Conservation (phyloP, 2,113 vertebrate genomes). For the Cheilinus undulatus region DNA sequence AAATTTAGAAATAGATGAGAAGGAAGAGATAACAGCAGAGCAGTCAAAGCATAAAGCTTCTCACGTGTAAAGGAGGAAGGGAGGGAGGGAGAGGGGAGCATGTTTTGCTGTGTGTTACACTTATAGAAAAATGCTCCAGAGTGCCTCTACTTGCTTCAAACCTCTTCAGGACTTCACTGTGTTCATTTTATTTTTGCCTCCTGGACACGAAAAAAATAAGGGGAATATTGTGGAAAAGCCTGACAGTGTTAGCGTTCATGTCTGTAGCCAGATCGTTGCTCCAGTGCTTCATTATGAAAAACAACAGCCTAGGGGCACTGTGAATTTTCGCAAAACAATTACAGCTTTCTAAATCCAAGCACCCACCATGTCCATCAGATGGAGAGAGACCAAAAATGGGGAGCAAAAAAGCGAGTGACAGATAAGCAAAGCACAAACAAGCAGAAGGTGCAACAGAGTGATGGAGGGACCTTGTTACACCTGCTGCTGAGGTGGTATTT, state of each 20-base stretch:
- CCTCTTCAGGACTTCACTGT: slow-evolving; percentile 7
- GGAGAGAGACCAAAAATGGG: slow-evolving; percentile 26
- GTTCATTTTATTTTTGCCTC: slow-evolving; percentile 26
- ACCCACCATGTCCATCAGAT: slow-evolving; percentile 34
- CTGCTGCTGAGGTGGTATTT: slow-evolving; percentile 37
- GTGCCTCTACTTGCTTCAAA: slow-evolving; percentile 3
- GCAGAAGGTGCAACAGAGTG: slow-evolving; percentile 54
- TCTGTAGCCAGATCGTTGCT: slow-evolving; percentile 58
- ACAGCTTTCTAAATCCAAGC: slow-evolving; percentile 37
- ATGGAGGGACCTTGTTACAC: slow-evolving; percentile 26
- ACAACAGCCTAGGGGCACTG: slow-evolving; percentile 64
- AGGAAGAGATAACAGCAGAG: slow-evolving; percentile 34
- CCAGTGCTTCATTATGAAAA: slow-evolving; percentile 72
- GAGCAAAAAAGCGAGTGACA: slow-evolving; percentile 10
- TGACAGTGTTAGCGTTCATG: not conserved
- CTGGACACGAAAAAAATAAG: slow-evolving; percentile 26
- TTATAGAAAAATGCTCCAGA: slow-evolving; percentile 21
- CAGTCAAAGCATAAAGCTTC: slow-evolving; percentile 36
- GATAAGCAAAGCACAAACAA: slow-evolving; percentile 49
- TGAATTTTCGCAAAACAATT: slow-evolving; percentile 65
- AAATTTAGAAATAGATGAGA: slow-evolving; percentile 54
- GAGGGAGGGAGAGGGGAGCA: not conserved
- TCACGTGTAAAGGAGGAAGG: slow-evolving; percentile 41
- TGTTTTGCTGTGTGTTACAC: slow-evolving; percentile 24
- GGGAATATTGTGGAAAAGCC: slow-evolving; percentile 26